Evolutionary conservation across 2,797 vertebrate genomes (phyloP), one percentile per base, ranked within the genome.

Genomic region (Takifugu rubripes): DNA sequence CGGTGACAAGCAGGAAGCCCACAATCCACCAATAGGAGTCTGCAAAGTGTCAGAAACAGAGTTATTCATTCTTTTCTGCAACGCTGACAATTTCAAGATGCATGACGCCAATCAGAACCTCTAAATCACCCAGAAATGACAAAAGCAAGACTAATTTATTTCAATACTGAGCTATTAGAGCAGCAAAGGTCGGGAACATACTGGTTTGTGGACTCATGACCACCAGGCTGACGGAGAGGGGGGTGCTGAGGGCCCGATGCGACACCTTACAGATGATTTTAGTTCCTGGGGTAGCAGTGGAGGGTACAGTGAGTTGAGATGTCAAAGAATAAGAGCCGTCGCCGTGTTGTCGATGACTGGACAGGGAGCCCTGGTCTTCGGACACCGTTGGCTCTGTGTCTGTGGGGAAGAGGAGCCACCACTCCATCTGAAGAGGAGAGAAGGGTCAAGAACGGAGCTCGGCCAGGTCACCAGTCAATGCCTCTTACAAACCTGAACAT

Each of bases 211-310:
- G 77, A 59, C 26, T 36, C 47, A 84, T 58, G 16, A 91, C 79
- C 11, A 81, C 61, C 52, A 86, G 40, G 1, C 78, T 91, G 56
- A 81, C 50, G 7, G 67, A 46, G 3, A 88, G 40, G 0, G 91
- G 91, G 31, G 88, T 42, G 16, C 84, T 57, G 72, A 94, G 73
- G 33, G 92, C 79, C 21, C 53, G 0, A 5, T 97, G 94, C 26
- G 91, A 82, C 56, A 95, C 92, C 17, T 61, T 88, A 72, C 94
- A 96, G 76, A 64, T 93, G 56, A 93, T 81, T 10, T 70, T 84
- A 25, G 90, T 90, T 2, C 93, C 91, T 2, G 81, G 63, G 10
- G 63, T 33, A 0, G 49, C 50, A 7, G 56, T 61, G 48, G 85
- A 36, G 0, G 88, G 84, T 11, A 89, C 74, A 0, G 7, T 73